Conservation (phyloP, 2,113 vertebrate species). For the Ptilonorhynchus violaceus region DNA sequence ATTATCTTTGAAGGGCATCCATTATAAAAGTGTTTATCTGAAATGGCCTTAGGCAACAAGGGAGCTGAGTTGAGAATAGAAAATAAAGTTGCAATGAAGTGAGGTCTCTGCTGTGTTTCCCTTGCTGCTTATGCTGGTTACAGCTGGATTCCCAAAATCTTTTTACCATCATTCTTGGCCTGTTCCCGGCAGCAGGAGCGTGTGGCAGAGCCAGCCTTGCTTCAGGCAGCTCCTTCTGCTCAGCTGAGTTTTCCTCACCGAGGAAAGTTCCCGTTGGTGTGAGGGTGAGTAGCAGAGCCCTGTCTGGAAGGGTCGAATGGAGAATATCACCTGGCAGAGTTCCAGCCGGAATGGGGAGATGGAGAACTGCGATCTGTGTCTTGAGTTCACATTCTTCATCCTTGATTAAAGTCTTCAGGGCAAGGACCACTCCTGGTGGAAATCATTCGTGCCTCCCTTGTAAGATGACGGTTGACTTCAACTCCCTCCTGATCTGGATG, state of each 20-base stretch:
- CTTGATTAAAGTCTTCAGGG: background rate
- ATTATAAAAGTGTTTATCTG: slow-evolving; percentile 34
- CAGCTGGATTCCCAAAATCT: background rate
- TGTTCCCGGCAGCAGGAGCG: background rate
- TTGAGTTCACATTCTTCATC: background rate
- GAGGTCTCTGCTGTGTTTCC: background rate
- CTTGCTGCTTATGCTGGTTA: background rate
- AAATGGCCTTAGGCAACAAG: background rate
- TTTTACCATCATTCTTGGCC: background rate
- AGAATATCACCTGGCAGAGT: background rate
- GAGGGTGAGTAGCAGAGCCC: background rate
- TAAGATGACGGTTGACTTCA: background rate
- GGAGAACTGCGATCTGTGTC: background rate
- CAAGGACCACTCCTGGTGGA: background rate
- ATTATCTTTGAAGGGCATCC: slow-evolving; percentile 27
- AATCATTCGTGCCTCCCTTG: background rate
- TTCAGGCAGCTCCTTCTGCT: background rate
- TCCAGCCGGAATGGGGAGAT: background rate
- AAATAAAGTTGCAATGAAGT: background rate
- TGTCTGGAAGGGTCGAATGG: background rate
- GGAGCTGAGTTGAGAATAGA: background rate
- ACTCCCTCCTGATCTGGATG: slow-evolving; percentile 6
- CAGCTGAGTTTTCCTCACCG: background rate
- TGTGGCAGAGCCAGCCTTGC: background rate
- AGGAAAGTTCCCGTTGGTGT: background rate